Base-by-base conservation (phyloP, 2,797 vertebrate species). In the Balearica regulorum region DNA sequence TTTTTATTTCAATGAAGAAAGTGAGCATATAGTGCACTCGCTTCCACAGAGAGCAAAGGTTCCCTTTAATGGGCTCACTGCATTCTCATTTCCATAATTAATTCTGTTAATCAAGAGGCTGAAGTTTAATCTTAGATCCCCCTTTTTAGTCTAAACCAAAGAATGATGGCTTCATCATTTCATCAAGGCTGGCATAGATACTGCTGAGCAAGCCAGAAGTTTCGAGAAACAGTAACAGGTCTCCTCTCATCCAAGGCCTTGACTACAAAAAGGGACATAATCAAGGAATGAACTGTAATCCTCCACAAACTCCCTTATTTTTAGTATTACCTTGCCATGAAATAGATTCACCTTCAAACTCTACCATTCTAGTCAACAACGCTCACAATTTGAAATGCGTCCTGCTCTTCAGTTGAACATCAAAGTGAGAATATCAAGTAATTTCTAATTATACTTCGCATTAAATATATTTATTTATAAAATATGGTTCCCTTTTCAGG, bases 21-120 rank as follows among this genome's bases (percentile, higher is more conserved):
- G 71, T 4, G 44, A 92, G 81, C 29, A 37, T 29, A 43, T 10
- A 87, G 43, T 21, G 60, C 55, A 35, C 60, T 60, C 7, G 4
- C 72, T 92, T 94, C 89, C 73, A 84, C 6, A 60, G 82, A 90
- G 65, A 93, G 64, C 94, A 91, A 89, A 89, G 81, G 83, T 92
- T 90, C 44, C 55, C 64, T 85, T 92, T 91, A 92, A 95, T 77
- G 60, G 53, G 60, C 78, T 93, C n/a, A 18, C n/a, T 60, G 41
- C 54, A 68, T 60, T 85, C 77, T 93, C 48, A 83, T 95, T 80
- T 94, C 60, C 75, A 65, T 87, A 94, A 93, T 83, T 94, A 95
- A 92, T 90, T 92, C 51, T 87, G 55, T 66, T 90, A 66, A 93
- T 90, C 87, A 93, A 55, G 79, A 77, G 69, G 57, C 16, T 94